phyloP scores from a whole-genome alignment of 2,797 vertebrate species.

The Tenualosa thibaudeaui region DNA sequence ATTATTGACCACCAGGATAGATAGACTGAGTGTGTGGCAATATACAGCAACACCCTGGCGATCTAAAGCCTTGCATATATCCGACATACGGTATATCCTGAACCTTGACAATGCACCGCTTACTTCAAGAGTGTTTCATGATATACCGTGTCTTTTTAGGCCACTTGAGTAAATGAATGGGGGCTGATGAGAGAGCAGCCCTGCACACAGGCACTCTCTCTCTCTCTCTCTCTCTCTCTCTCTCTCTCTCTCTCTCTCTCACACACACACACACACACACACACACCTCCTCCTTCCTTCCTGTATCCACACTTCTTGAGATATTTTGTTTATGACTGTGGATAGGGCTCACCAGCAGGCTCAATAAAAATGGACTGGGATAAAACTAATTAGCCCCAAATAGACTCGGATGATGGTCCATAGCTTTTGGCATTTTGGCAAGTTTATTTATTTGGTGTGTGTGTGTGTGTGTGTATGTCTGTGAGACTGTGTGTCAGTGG shows the following conservation, averaged over 20 bases:
- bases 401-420: conserved; percentile 8
- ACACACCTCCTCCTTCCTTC: neutral
- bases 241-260: too few relatives aligned
- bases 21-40: neutral
- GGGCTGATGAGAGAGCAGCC: neutral
- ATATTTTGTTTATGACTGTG: conserved; percentile 21
- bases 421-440: neutral
- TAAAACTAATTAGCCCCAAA: conserved; percentile 24
- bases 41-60: neutral
- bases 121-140: neutral
- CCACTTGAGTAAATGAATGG: neutral
- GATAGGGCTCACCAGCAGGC: conserved; percentile 9
- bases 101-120: neutral
- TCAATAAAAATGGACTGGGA: conserved; percentile 13
- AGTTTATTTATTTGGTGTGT: neutral
- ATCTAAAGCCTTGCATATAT: neutral
- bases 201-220: too few relatives aligned
- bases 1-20: neutral
- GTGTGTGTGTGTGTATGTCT: neutral
- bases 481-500: neutral
- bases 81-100: neutral
- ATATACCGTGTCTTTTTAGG: neutral
- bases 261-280: too few relatives aligned
- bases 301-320: neutral
- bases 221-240: too few relatives aligned